Base-by-base conservation (phyloP, 2,113 vertebrate genomes). In the Lagopus muta region DNA sequence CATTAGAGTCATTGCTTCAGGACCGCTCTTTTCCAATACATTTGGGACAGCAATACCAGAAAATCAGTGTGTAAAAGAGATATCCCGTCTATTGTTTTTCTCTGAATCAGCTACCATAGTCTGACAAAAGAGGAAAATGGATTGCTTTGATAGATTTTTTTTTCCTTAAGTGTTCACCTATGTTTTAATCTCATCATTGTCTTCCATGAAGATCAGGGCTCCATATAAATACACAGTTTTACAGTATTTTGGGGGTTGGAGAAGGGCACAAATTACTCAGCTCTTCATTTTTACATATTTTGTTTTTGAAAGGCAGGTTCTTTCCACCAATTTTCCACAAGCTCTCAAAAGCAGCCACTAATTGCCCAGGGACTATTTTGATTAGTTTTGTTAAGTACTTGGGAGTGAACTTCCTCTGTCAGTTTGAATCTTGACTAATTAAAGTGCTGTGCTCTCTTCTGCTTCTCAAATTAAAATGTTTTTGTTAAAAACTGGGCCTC, bases 291-390 rank as follows among this genome's bases (percentile, higher is more conserved):
- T 42, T 10, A 18, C 5, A 34, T 22, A 57, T 74, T 27, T 36
- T 78, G 17, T 13, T 81, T 91, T 81, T 81, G 38, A 82, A 92
- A 60, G 30, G 16, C 30, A 74, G 10, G 38, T 81, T 81, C 38
- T 17, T 60, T 89, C 57, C 47, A 43, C 13, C 18, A 50, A 12
- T 25, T 34, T 76, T 73, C n/a, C 9, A 50, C 4, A 45, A 38
- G 1, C 20, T 50, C 2, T 0, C 18, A 42, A 82, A 50, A 66
- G 30, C 43, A 66, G 19, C 20, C 28, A 32, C 64, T 43, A 43
- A 84, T 32, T 75, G 54, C 13, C 84, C 2, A 4, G 61, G 67
- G 38, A 42, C 66, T 73, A 13, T 32, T 76, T 80, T 42, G 21
- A 0, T 65, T 61, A 8, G 8, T 38, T 92, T 89, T 8, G 7